Percentiles rank a stretch among this genome's conserved stretches.
Evolutionary conservation across 2,797 vertebrate genomes (phyloP).

Genomic region (Eupleurogrammus muticus): DNA sequence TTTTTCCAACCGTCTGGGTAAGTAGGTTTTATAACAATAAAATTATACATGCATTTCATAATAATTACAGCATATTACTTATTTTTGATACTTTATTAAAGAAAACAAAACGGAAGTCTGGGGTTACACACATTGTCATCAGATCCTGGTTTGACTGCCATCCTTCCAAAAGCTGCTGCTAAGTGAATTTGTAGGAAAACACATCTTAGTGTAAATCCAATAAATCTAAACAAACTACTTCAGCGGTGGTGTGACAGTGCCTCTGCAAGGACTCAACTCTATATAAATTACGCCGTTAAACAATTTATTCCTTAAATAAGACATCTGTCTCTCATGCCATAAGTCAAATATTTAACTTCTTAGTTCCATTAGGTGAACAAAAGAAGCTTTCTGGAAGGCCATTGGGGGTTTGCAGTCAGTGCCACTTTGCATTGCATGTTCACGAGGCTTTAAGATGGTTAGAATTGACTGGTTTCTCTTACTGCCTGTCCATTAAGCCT

Average conservation of each 20-base stretch:
- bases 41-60: neutral
- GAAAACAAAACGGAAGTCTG: no score
- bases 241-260: constrained; percentile 13
- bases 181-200: constrained; percentile 42
- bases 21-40: neutral
- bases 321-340: constrained; percentile 49
- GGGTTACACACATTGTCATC: neutral
- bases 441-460: constrained; percentile 92
- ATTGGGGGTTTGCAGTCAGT: constrained; percentile 84
- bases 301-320: constrained; percentile 32
- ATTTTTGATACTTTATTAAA: no score
- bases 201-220: constrained; percentile 39
- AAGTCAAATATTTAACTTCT: constrained; percentile 72
- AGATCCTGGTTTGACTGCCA: constrained; percentile 5
- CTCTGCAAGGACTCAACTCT: constrained; percentile 22
- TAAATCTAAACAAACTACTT: constrained; percentile 48
- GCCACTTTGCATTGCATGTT: constrained; percentile 88
- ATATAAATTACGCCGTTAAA: constrained; percentile 15
- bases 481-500: constrained; percentile 91
- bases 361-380: constrained; percentile 77
- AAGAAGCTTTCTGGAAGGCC: constrained; percentile 69
- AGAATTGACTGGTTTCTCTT: constrained; percentile 91
- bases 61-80: neutral
- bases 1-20: neutral
- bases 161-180: constrained; percentile 24